Evolutionary conservation across 2,113 vertebrate genomes (phyloP), one percentile per base, ranked within the genome.

Genomic region (Limnothrissa miodon): DNA sequence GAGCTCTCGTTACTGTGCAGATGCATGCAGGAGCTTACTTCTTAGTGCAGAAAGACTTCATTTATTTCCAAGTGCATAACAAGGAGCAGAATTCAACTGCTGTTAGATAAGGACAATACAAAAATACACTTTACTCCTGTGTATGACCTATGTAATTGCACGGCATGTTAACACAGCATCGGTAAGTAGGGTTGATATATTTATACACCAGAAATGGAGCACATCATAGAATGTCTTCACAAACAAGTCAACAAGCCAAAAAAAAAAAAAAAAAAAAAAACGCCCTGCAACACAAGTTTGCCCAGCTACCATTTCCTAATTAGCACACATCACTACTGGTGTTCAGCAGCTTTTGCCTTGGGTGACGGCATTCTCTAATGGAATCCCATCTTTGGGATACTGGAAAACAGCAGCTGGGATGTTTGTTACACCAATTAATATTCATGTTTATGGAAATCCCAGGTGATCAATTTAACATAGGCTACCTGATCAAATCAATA

Each of bases 351-450:
- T 70, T 70, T 66, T 6, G 59, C 59, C 59, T 66, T 33, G 36
- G 62, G 62, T 33, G 62, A 3, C 10, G 33, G 83, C 81, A 84
- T 85, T 84, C 78, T 87, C 80, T 45, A 82, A 87, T 79, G 45
- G 11, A 81, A 80, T 90, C 56, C 36, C 39, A 39, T 82, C 83
- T 44, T 80, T 90, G 88, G 86, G 85, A 91, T 91, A 88, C 80
- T 88, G 84, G 82, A 88, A 89, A 90, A 91, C 89, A 91, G 89
- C 91, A 93, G 90, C 92, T 93, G 91, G 91, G 88, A 88, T 81
- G 87, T 85, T 86, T 85, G 87, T 86, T 0, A 79, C 85, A 87
- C 87, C 59, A 91, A 92, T 93, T 92, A 92, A 93, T 92, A 93
- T 92, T 93, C 90, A 92, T 92, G 91, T 89, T 89, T 70, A 48